phyloP scores from a whole-genome alignment of 2,797 vertebrate genomes.

The Amniataba percoides region DNA sequence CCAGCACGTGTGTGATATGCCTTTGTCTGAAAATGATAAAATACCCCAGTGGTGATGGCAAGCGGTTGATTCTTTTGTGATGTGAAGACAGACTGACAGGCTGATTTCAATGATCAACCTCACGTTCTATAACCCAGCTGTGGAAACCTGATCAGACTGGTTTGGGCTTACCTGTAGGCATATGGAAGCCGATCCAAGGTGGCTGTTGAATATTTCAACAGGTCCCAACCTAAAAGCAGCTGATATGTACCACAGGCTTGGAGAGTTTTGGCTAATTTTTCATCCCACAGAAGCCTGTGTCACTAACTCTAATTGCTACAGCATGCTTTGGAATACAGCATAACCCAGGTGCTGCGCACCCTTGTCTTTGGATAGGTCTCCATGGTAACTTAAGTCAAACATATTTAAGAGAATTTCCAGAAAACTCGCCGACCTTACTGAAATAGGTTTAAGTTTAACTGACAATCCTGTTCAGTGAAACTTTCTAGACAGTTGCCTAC shows the following conservation, averaged over 20 bases:
- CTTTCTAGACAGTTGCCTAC: neutral
- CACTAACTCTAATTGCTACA: neutral
- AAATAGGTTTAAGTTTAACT: neutral
- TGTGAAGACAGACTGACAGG: slow-evolving; percentile 3
- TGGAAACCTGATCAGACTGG: slow-evolving; percentile 59
- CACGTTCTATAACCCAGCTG: slow-evolving; percentile 26
- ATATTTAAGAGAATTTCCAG: neutral
- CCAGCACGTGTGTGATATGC: neutral
- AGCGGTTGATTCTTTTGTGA: slow-evolving; percentile 19
- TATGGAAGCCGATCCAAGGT: slow-evolving; percentile 41
- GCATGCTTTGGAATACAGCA: neutral
- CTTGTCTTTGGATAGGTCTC: neutral
- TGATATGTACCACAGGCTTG: slow-evolving; percentile 9
- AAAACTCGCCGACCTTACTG: neutral
- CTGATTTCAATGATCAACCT: slow-evolving; percentile 24
- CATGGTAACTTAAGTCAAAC: neutral
- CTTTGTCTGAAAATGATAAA: slow-evolving; percentile 19
- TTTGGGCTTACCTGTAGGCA: slow-evolving; percentile 54
- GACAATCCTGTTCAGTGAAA: neutral
- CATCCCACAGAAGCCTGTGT: slow-evolving; percentile 2
- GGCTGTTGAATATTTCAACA: slow-evolving; percentile 70
- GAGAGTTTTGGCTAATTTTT: slow-evolving; percentile 51
- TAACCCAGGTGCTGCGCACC: neutral
- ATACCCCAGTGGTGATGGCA: neutral
- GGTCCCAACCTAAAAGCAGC: slow-evolving; percentile 40